Percentiles rank a stretch among this genome's conserved stretches.
Conservation (phyloP, 2,797 vertebrate genomes). For the Sarcophilus harrisii region DNA sequence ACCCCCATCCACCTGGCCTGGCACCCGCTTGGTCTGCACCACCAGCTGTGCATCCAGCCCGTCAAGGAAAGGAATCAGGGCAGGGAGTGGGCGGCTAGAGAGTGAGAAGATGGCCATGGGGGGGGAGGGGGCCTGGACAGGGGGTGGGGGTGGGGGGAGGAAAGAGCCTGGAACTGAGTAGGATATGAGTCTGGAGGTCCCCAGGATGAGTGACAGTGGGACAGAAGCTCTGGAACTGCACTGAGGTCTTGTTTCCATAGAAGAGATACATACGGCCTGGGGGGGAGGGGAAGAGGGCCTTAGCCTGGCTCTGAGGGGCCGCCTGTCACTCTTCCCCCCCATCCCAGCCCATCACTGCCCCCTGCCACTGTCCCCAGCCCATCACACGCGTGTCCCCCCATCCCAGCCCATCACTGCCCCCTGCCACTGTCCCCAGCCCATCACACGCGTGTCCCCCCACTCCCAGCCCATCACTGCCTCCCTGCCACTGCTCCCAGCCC, state of each 20-base stretch:
- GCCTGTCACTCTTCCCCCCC: not conserved
- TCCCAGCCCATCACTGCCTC: too few relatives aligned
- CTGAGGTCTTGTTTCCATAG: slow-evolving; percentile 95
- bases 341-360: too few relatives aligned
- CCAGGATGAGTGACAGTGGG: slow-evolving; percentile 91
- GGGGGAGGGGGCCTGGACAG: not conserved
- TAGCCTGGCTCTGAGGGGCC: not conserved
- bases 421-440: too few relatives aligned
- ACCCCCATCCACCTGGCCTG: slow-evolving; percentile 93
- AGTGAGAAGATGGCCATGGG: not conserved
- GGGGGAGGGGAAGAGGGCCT: not conserved
- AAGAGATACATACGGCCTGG: slow-evolving; percentile 95
- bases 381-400: slow-evolving; percentile 71
- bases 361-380: too few relatives aligned
- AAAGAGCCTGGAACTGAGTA: not conserved
- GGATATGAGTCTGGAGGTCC: slow-evolving; percentile 95
- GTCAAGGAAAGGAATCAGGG: slow-evolving; percentile 85
- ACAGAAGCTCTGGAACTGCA: slow-evolving; percentile 93
- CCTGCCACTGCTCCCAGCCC: too few relatives aligned
- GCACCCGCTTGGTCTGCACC: slow-evolving; percentile 93
- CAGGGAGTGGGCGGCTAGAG: not conserved
- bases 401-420: too few relatives aligned
- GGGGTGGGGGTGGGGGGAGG: not conserved
- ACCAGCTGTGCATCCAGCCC: slow-evolving; percentile 88
- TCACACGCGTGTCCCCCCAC: slow-evolving; percentile 49